Conservation (phyloP, 2,888 invertebrate species). For the Stenotaenia linearis region DNA sequence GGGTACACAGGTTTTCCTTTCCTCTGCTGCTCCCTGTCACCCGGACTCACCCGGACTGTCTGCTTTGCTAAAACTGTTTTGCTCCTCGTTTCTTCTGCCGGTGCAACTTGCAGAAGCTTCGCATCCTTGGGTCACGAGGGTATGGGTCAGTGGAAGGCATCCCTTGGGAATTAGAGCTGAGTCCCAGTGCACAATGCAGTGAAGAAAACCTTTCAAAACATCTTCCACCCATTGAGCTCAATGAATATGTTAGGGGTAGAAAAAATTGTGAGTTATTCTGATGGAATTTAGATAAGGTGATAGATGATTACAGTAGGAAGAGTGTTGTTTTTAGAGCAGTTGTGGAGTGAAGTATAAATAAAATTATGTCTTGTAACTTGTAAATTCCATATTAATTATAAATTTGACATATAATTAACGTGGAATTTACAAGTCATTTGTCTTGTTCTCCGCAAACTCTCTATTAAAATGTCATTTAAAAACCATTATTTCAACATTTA, state of each 20-base stretch:
- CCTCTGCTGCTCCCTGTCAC: not conserved
- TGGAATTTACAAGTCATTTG: too few relatives aligned
- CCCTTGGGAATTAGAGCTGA: not conserved
- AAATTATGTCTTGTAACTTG: too few relatives aligned
- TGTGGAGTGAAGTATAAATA: too few relatives aligned
- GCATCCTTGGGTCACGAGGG: not conserved
- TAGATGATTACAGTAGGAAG: not conserved
- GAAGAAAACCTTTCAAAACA: not conserved
- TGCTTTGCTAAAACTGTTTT: not conserved
- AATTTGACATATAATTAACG: too few relatives aligned
- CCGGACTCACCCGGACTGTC: not conserved
- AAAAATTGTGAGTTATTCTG: not conserved
- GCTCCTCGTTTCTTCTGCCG: not conserved
- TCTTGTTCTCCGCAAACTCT: too few relatives aligned
- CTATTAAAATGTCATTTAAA: too few relatives aligned
- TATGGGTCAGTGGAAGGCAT: not conserved
- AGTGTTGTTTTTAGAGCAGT: too few relatives aligned
- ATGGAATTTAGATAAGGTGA: not conserved
- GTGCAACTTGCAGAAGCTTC: not conserved
- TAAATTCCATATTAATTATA: too few relatives aligned
- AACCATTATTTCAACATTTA: too few relatives aligned
- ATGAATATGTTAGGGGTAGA: not conserved
- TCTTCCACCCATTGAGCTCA: not conserved
- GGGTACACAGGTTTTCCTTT: not conserved
- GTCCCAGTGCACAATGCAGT: not conserved